Conservation (phyloP, 1,140 invertebrate genomes). For the Harpegnathos saltator region DNA sequence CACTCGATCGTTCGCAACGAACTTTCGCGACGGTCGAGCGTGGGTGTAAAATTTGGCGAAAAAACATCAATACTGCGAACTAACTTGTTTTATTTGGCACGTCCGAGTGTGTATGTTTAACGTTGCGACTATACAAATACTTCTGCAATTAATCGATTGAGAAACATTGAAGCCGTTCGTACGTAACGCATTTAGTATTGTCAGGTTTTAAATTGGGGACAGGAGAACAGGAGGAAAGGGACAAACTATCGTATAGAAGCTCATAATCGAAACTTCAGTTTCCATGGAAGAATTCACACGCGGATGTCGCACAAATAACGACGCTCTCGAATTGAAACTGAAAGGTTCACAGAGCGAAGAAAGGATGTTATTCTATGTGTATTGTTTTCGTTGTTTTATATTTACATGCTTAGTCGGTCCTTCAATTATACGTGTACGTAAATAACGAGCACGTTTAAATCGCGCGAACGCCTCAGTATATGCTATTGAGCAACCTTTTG, state of each 20-base stretch:
- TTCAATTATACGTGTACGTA: not conserved
- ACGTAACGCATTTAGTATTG: not conserved
- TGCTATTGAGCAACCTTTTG: slow-evolving; percentile 24
- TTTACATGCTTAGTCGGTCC: slow-evolving; percentile 20
- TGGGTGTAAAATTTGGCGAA: slow-evolving; percentile 25
- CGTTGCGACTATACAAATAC: slow-evolving; percentile 14
- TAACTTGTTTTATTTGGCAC: slow-evolving; percentile 48
- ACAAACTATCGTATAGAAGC: slow-evolving; percentile 22
- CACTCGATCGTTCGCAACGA: not conserved
- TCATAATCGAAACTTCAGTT: slow-evolving; percentile 42
- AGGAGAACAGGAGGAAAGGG: not conserved
- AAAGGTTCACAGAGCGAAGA: not conserved
- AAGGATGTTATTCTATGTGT: not conserved
- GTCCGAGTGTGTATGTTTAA: slow-evolving; percentile 19
- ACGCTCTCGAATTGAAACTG: not conserved
- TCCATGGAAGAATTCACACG: not conserved
- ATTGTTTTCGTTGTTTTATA: slow-evolving; percentile 42
- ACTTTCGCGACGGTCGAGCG: not conserved
- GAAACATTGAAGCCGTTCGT: slow-evolving; percentile 17
- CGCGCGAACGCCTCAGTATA: not conserved
- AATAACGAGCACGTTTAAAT: slow-evolving; percentile 3
- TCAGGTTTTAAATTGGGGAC: not conserved
- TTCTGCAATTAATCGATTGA: not conserved
- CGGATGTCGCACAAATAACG: not conserved
- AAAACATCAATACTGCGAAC: slow-evolving; percentile 2